Evolutionary conservation across 1,140 invertebrate genomes (phyloP), one percentile per base, ranked within the genome.

Genomic region (Hyles euphorbiae): DNA sequence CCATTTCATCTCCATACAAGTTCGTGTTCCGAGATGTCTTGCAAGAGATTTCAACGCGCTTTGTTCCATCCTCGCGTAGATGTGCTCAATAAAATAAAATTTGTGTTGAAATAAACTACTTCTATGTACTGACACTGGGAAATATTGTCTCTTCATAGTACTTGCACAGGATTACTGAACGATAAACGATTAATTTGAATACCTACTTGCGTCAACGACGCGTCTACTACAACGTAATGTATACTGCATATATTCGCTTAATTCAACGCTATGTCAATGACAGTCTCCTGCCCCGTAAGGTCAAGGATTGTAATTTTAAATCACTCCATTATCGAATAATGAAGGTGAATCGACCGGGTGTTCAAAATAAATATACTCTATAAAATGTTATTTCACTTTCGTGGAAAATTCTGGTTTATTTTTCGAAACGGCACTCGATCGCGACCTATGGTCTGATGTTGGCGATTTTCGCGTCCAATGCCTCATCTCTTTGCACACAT

Each of bases 401-500:
- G 12, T 61, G 60, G 58, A 65, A 40, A 40, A 65, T 45, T 60
- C 53, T 36, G 51, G 50, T 61, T 61, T 45, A n/a, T 48, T 53
- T 63, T 58, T 40, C 12, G 60, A 67, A 54, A 51, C 49, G 59
- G 51, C 44, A 60, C 12, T 22, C 43, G 33, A 11, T 32, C n/a
- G 5, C 34, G 3, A 52, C n/a, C 8, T 34, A 47, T 60, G 45
- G 10, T 40, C 12, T 49, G 36, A 53, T 34, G 57, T 9, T 44
- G 12, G 49, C 51, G 61, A 45, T n/a, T 47, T 60, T 40, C 58
- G 10, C 32, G 56, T 76, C 63, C 73, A 76, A 64, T 65, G 68
- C 70, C 63, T 60, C 52, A 61, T 72, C 64, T 63, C 64, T 64
- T 65, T 56, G 52, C 64, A 51, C 46, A 60, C 56, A 56, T 60